Evolutionary conservation across 2,113 vertebrate species (phyloP).

Genomic region (Brachirus orientalis): DNA sequence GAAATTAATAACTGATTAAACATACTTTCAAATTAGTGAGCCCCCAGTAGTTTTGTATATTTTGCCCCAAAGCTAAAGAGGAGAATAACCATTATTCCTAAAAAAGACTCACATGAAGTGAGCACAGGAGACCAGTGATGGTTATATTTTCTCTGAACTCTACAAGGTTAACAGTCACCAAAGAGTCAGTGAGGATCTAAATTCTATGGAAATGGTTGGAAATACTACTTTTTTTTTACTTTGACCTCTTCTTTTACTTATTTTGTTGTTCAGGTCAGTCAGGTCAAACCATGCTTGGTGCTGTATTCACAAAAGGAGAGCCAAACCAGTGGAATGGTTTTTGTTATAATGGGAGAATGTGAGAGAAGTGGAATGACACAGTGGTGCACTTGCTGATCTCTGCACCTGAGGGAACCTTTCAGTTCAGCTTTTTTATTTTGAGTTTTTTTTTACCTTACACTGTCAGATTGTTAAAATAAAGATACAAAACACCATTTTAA

Average conservation of each 20-base stretch:
- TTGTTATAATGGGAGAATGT: slow-evolving; percentile 30
- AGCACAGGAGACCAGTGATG: neutral
- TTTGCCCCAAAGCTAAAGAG: neutral
- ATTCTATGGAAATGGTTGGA: neutral
- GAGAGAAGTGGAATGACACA: slow-evolving; percentile 25
- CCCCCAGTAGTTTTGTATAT: neutral
- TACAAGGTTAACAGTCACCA: slow-evolving; percentile 7
- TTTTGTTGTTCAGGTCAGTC: too few species aligned
- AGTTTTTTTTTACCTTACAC: neutral
- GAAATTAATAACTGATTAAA: neutral
- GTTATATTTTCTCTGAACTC: too few species aligned
- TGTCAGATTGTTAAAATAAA: neutral
- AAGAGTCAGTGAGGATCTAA: neutral
- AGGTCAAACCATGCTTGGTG: slow-evolving; percentile 1
- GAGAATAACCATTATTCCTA: neutral
- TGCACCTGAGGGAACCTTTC: neutral
- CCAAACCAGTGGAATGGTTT: neutral
- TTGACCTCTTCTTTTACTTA: too few species aligned
- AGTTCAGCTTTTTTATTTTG: neutral
- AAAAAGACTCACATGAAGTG: neutral
- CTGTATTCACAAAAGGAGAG: slow-evolving; percentile 19
- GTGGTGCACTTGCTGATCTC: slow-evolving; percentile 11
- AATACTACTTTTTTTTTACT: too few species aligned
- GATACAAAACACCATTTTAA: neutral
- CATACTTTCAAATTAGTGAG: neutral